phyloP scores from a whole-genome alignment of 2,888 invertebrate species.

The Drosophila stalkeri region DNA sequence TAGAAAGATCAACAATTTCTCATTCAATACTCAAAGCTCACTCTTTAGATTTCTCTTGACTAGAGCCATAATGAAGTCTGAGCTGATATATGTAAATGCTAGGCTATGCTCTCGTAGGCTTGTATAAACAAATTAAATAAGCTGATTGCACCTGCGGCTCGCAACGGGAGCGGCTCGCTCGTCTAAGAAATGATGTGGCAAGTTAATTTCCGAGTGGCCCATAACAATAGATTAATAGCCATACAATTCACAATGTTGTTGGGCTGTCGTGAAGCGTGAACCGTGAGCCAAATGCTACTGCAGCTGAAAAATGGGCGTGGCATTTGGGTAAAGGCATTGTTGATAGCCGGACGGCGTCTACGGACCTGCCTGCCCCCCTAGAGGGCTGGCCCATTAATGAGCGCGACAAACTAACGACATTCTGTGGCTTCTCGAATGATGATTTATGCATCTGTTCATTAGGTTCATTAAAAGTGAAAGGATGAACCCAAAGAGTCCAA shows the following conservation, averaged over 20 bases:
- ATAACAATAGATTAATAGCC: conserved; percentile 73
- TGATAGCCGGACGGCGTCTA: not conserved
- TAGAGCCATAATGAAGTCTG: too few species aligned
- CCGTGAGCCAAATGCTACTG: conserved; percentile 36
- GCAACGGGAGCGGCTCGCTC: conserved; percentile 43
- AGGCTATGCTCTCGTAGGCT: not conserved
- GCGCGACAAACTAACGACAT: conserved; percentile 74
- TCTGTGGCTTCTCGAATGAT: conserved; percentile 61
- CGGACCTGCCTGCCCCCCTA: conserved; percentile 17
- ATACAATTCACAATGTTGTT: conserved; percentile 53
- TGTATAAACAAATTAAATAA: conserved; percentile 12
- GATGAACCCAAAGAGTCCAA: conserved; percentile 51
- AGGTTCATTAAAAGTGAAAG: conserved; percentile 80
- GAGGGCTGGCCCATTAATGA: conserved; percentile 64
- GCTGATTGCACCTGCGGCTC: conserved; percentile 44
- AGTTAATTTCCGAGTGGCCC: conserved; percentile 65
- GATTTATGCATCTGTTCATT: conserved; percentile 77
- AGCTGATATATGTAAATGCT: not conserved
- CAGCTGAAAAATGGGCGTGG: conserved; percentile 28
- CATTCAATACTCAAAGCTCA: too few species aligned
- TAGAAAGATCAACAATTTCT: too few species aligned
- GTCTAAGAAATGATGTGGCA: conserved; percentile 75
- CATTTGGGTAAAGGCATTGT: conserved; percentile 4
- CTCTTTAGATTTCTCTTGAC: too few species aligned
- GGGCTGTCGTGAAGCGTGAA: conserved; percentile 45